Evolutionary conservation across 37 sponge, comb jelly and placozoan genomes (phyloP), one percentile per base, ranked within the genome.

Genomic region (Halisarca cf. caerulea): DNA sequence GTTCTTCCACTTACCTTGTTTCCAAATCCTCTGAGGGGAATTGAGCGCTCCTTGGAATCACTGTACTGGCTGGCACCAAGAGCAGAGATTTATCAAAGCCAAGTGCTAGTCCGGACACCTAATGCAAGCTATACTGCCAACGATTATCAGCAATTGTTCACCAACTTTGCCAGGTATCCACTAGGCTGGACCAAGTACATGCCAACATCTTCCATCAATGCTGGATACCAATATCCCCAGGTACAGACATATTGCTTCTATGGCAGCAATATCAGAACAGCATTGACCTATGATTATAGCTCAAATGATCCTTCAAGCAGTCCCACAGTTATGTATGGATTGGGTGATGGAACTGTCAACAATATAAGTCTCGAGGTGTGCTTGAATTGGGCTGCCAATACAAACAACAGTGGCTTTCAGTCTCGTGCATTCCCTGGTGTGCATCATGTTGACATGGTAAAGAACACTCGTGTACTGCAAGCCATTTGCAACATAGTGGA

Each of bases 311-410:
- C 39, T 41, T 24, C 83, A 39, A n/a, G 42, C 79, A 20, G 42
- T 36, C 21, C 23, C 32, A 21, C n/a, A 2, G 30, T 78, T 0
- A 28, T 85, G 3, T 75, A 70, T 30, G 91, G 95, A 0, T 68
- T 87, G 45, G 99, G 99, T 2, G 99, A 98, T 79, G 97, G 95
- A 0, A 98, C 93, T 21, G 99, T 98, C 47, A 96, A 90, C 74
- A 42, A 85, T 15, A 51, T 43, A 2, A 94, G 93, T 30, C 80
- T 96, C 47, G 58, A 69, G 66, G 86, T 86, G 3, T 98, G 99
- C 42, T 35, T 69, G 47, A 33, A 86, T 59, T 98, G 97, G 93
- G 78, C 88, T 51, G 54, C 27, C 2, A 66, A 89, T n/a, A n/a
- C n/a, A n/a, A n/a, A n/a, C n/a, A n/a, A n/a, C n/a, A n/a, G n/a